phyloP scores from a whole-genome alignment of 1,140 invertebrate species.

The Thaumatotibia leucotreta region DNA sequence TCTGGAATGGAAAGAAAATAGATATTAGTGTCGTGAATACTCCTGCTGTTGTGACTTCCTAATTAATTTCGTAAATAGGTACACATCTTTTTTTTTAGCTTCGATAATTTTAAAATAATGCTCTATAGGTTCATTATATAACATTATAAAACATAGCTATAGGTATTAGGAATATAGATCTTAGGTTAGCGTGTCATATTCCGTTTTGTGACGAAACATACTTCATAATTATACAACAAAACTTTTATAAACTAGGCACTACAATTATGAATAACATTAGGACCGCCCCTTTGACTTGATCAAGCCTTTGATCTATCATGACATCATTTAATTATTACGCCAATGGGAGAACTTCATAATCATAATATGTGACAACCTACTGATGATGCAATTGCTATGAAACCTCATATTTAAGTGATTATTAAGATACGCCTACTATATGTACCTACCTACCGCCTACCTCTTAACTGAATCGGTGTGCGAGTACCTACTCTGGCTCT shows the following conservation, averaged over 20 bases:
- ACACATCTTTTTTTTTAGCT: slow-evolving; percentile 41
- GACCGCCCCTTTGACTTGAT: background rate
- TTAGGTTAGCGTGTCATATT: no score
- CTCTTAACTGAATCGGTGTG: no score
- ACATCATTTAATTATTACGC: background rate
- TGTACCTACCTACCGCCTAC: no score
- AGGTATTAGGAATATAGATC: no score
- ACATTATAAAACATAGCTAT: no score
- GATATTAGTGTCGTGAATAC: slow-evolving; percentile 32
- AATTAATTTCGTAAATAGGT: slow-evolving; percentile 44
- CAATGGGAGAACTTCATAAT: slow-evolving; percentile 15
- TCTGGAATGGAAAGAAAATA: slow-evolving; percentile 85
- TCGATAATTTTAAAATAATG: slow-evolving; percentile 45
- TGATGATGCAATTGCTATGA: slow-evolving; percentile 32
- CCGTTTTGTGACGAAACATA: no score
- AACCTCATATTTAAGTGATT: background rate
- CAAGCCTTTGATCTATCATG: background rate
- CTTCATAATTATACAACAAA: no score
- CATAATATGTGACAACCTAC: slow-evolving; percentile 20
- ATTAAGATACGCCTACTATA: background rate
- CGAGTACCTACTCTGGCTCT: no score
- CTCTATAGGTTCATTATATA: slow-evolving; percentile 47
- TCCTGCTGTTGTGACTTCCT: slow-evolving; percentile 28
- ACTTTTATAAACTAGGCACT: no score
- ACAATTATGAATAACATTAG: no score